Evolutionary conservation across 2,113 vertebrate genomes (phyloP).

Genomic region (Eulemur macaco): DNA sequence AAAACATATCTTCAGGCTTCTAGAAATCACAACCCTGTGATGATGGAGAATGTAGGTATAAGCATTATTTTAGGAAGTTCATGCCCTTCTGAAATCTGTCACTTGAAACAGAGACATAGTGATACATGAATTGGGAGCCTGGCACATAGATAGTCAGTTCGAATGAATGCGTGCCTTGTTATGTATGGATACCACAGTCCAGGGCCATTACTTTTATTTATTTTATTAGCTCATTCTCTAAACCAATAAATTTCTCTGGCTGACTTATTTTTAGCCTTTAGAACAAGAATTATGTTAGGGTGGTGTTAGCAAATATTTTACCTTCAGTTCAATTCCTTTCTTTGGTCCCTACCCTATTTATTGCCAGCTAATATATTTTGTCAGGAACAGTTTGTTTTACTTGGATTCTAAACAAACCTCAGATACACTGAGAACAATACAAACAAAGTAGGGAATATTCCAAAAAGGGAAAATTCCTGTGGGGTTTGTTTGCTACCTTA

Average conservation of each 20-base stretch:
- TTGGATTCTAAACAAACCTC: slow-evolving; percentile 44
- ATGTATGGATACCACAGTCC: neutral
- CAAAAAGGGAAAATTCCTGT: neutral
- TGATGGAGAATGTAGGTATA: neutral
- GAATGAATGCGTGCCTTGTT: neutral
- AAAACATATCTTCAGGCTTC: neutral
- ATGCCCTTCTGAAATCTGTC: slow-evolving; percentile 17
- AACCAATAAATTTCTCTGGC: slow-evolving; percentile 20
- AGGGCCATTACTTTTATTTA: neutral
- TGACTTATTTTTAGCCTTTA: slow-evolving; percentile 44
- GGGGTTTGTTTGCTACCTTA: neutral
- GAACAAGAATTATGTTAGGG: slow-evolving; percentile 48
- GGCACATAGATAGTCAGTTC: neutral
- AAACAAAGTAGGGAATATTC: slow-evolving; percentile 27
- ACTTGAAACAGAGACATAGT: slow-evolving; percentile 1
- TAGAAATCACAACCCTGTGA: neutral
- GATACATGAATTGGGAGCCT: neutral
- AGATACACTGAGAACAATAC: slow-evolving; percentile 31
- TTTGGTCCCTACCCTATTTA: neutral
- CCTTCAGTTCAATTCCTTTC: slow-evolving; percentile 35
- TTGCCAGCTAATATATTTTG: slow-evolving; percentile 52
- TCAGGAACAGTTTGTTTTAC: slow-evolving; percentile 61
- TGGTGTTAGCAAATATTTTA: slow-evolving; percentile 51
- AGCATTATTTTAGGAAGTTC: slow-evolving; percentile 22
- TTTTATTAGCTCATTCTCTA: too few relatives aligned